Evolutionary conservation across 2,797 vertebrate genomes (phyloP), one percentile per base, ranked within the genome.

Genomic region (Coracias cyanogaster): DNA sequence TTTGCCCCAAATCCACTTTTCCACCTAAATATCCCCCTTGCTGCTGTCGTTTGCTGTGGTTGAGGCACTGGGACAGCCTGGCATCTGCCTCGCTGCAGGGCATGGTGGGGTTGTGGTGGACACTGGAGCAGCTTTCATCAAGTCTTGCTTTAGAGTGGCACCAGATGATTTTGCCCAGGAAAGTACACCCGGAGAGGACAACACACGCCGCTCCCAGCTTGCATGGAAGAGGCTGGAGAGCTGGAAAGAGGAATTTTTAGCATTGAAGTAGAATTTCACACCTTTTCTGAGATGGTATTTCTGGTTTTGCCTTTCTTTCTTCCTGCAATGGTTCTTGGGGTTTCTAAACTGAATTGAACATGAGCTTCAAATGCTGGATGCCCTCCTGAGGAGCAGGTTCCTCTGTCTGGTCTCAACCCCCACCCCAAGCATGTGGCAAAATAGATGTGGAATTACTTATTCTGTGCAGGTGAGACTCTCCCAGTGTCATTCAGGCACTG

Each of bases 251-350:
- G 80, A 78, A 67, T 46, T 89, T 90, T 93, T 86, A 85, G 71
- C 0, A 0, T 8, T 7, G 18, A 69, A 66, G 43, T 66, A 39
- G 65, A 93, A 87, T 82, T 97, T 94, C 76, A 64, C 79, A 71
- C 78, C 67, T 93, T 74, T 84, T 60, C 61, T 60, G 15, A 64
- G 64, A 71, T 55, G 43, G 4, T 71, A 66, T 78, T 90, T 86
- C 0, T 0, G 13, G 19, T 48, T 46, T 46, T 58, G 11, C 1
- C 10, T 29, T 46, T 41, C 41, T 28, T 45, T 24, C 2, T 7
- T 6, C 9, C 22, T 43, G 6, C 69, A n/a, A 49, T 3, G 1
- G 11, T 61, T 74, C 37, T 29, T 43, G 43, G 20, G 69, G 37
- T 76, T 82, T 70, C 35, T 41, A 29, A 65, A 77, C 17, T 4